These are phyloP conservation scores for Nilaparvata lugens DNA, from an alignment of 1,140 invertebrate species.

Conservation along the genomic window DNA sequence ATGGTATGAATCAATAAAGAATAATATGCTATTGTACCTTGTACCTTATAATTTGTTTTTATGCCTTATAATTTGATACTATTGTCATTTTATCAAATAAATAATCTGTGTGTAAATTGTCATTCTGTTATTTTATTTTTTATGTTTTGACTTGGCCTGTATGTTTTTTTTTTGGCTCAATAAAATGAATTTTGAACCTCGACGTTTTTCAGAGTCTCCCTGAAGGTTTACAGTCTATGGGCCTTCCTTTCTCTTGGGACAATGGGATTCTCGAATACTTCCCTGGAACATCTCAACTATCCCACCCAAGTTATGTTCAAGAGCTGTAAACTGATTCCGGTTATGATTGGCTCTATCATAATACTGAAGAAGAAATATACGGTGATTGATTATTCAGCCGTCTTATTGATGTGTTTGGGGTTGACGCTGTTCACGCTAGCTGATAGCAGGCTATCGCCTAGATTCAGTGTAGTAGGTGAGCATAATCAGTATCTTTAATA, in stretches of 20 bases:
- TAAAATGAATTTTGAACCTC: too few relatives aligned
- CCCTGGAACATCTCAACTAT: constrained; percentile 92
- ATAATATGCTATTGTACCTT: too few relatives aligned
- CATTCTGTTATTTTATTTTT: too few relatives aligned
- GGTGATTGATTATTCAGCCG: constrained; percentile 72
- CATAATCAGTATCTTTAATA: too few relatives aligned
- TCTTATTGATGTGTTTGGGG: constrained; percentile 81
- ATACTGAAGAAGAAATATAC: constrained; percentile 87
- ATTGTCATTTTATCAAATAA: too few relatives aligned
- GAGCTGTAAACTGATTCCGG: constrained; percentile 94
- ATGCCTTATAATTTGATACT: too few relatives aligned
- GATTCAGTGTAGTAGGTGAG: constrained; percentile 64
- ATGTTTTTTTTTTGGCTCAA: too few relatives aligned
- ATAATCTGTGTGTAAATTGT: too few relatives aligned
- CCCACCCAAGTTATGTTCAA: constrained; percentile 91
- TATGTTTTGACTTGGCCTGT: too few relatives aligned
- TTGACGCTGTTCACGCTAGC: constrained; percentile 87
- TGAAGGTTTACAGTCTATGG: constrained; percentile 68
- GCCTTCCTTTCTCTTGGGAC: constrained; percentile 85
- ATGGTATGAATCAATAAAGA: too few relatives aligned
- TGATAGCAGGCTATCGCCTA: constrained; percentile 81
- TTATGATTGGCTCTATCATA: constrained; percentile 82
- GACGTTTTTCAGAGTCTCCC: constrained; percentile 62
- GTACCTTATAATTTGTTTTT: too few relatives aligned
- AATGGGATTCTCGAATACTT: constrained; percentile 93